These are phyloP conservation scores for Erinaceus europaeus DNA, from an alignment of 2,113 vertebrate species.

Conservation along the genomic window DNA sequence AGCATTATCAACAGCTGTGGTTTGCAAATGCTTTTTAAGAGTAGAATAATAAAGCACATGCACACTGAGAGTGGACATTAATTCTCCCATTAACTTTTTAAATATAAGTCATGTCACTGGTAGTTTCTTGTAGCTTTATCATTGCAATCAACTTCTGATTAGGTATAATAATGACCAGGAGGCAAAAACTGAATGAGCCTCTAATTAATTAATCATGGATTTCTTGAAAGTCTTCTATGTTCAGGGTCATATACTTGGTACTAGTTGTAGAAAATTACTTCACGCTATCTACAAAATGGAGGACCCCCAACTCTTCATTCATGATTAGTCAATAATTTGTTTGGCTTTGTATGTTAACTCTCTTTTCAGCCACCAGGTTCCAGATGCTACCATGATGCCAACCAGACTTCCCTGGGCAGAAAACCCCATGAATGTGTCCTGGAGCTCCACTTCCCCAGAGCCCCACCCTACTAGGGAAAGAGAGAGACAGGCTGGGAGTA, in stretches of 20 bases:
- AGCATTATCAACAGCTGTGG: conserved; percentile 58
- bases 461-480: no score
- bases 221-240: conserved; percentile 5
- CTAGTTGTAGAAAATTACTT: neutral
- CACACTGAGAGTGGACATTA: neutral
- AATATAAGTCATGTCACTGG: neutral
- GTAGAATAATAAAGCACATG: conserved; percentile 8
- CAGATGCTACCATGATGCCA: no score
- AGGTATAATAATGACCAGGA: conserved; percentile 5
- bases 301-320: no score
- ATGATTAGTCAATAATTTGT: no score
- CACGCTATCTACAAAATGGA: no score
- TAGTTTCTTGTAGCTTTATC: neutral
- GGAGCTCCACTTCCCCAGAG: no score
- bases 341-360: no score
- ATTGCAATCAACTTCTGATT: conserved; percentile 16
- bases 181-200: neutral
- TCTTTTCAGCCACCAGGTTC: no score
- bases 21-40: conserved; percentile 17
- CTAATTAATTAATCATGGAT: conserved; percentile 20
- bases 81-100: neutral
- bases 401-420: no score
- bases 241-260: neutral
- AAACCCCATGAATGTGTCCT: no score
- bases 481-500: no score